Base-by-base conservation (phyloP, 2,797 vertebrate species). In the Gymnothorax javanicus region DNA sequence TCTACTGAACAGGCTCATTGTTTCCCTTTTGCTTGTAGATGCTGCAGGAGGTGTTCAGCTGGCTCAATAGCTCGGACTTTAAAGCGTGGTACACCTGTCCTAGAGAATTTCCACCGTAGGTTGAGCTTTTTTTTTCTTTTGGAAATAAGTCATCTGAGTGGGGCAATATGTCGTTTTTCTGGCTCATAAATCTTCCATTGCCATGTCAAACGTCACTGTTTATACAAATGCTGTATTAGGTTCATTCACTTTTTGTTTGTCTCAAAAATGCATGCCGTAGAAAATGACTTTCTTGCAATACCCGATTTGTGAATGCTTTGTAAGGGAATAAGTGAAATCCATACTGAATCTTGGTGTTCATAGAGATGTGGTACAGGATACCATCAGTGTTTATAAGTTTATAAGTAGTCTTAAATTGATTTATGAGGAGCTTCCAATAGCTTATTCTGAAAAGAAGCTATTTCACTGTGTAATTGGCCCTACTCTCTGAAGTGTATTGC, bases 21-120 rank as follows among this genome's bases (percentile, higher is more conserved):
- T 25, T 17, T 59, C 73, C 81, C 54, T 56, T n/a, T n/a, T 83
- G 23, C 43, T 90, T 85, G 54, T 92, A 98, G 98, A 88, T 97
- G 86, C 93, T 98, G 94, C 94, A 96, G 89, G 95, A 92, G 89
- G 94, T 94, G 23, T 98, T 98, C 87, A 92, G 90, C 87, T 98
- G 97, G 96, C 97, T 97, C 88, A 94, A 96, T 27, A 92, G 93
- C 81, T 93, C 93, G 23, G 93, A 96, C 88, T 93, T 95, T 58
- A 96, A 97, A 90, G 95, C 94, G 54, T 97, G 96, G 96, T 95
- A 91, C 87, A 94, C 92, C 3, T 92, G 93, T 25, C 90, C 92
- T 50, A 95, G 94, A 87, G 93, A 95, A 87, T 94, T 96, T 59
- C 96, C 96, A 1, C 96, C 95, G 97, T 98, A 93, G 94, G 88